Conservation (phyloP, 2,888 invertebrate species). For the Cynaeus angustus region DNA sequence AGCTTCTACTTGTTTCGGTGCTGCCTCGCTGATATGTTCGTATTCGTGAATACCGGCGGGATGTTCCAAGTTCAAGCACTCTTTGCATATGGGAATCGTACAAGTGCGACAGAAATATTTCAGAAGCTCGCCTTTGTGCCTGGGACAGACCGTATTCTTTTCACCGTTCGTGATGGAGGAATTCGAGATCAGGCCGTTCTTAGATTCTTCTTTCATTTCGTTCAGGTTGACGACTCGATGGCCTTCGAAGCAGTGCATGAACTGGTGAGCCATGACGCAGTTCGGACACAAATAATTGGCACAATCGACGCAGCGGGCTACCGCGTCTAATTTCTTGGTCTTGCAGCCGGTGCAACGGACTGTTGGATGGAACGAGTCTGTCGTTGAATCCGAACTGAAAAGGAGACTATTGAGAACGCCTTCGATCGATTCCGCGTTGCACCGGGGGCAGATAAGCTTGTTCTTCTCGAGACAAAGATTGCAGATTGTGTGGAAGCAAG, state of each 20-base stretch:
- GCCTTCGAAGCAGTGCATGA: slow-evolving; percentile 99
- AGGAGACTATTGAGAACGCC: slow-evolving; percentile 69
- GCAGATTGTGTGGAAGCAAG: slow-evolving; percentile 91
- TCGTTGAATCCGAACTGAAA: slow-evolving; percentile 67
- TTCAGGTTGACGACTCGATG: slow-evolving; percentile 88
- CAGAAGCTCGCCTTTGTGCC: slow-evolving; percentile 92
- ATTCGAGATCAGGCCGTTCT: slow-evolving; percentile 69
- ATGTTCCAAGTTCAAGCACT: slow-evolving; percentile 93
- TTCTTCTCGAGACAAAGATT: slow-evolving; percentile 86
- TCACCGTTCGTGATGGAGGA: slow-evolving; percentile 73
- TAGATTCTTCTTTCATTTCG: slow-evolving; percentile 76
- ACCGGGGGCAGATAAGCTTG: slow-evolving; percentile 84
- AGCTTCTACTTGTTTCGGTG: slow-evolving; percentile 86
- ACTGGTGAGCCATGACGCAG: slow-evolving; percentile 99
- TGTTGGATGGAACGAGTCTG: slow-evolving; percentile 69
- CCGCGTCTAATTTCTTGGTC: slow-evolving; percentile 94
- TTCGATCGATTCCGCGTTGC: slow-evolving; percentile 73
- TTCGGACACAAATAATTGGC: slow-evolving; percentile 96
- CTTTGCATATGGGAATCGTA: slow-evolving; percentile 94
- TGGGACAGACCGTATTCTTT: slow-evolving; percentile 81
- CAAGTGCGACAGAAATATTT: slow-evolving; percentile 97
- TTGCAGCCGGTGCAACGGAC: slow-evolving; percentile 96
- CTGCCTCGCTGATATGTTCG: slow-evolving; percentile 88
- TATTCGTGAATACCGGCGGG: slow-evolving; percentile 88
- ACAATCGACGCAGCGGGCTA: slow-evolving; percentile 97